phyloP scores from a whole-genome alignment of 2,797 vertebrate genomes.

The Diceros bicornis region DNA sequence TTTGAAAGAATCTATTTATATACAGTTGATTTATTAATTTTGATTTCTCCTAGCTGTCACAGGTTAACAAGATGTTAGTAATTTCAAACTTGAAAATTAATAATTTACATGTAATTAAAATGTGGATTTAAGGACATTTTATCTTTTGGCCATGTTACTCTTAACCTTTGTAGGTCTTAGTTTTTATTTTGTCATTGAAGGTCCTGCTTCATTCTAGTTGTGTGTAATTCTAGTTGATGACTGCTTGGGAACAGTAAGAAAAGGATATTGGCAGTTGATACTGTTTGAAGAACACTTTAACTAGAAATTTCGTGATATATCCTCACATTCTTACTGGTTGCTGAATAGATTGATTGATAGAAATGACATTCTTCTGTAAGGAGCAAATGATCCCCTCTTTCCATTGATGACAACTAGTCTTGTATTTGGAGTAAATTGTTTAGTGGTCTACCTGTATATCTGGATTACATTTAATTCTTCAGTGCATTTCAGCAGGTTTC shows the following conservation, averaged over 20 bases:
- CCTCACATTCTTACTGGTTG: neutral
- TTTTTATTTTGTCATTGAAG: neutral
- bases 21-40: neutral
- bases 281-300: neutral
- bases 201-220: neutral
- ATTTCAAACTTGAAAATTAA: neutral
- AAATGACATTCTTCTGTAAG: neutral
- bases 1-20: neutral
- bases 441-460: neutral
- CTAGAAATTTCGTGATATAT: neutral
- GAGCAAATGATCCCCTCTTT: neutral
- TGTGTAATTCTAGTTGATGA: neutral
- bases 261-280: neutral
- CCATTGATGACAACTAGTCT: neutral
- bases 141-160: neutral
- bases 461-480: neutral
- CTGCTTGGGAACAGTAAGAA: neutral
- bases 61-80: neutral
- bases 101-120: neutral
- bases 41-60: neutral
- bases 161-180: neutral
- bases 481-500: neutral
- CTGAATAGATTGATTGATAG: neutral
- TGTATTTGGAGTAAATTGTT: neutral
- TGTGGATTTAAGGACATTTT: neutral